Evolutionary conservation across 2,888 invertebrate species (phyloP).

Genomic region (Alsophila aescularia): DNA sequence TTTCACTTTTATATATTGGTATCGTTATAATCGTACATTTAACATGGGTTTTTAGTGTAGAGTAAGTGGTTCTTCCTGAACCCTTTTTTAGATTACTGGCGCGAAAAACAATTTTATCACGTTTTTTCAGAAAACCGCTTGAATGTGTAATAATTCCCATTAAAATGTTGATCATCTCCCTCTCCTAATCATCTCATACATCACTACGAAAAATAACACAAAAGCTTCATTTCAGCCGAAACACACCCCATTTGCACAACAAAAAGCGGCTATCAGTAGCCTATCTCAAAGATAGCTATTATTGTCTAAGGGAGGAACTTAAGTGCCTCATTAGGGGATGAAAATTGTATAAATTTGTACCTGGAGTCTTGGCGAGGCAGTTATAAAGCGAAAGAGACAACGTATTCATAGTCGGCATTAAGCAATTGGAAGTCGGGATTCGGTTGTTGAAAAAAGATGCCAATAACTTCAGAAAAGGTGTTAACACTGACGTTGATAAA

Average conservation of each 20-base stretch:
- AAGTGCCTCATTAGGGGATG: constrained; percentile 31
- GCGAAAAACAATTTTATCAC: no score
- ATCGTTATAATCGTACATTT: no score
- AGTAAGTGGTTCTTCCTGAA: no score
- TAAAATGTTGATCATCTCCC: neutral
- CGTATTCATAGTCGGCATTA: neutral
- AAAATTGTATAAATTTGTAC: constrained; percentile 29
- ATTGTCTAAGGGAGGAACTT: constrained; percentile 27
- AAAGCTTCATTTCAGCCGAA: constrained; percentile 1
- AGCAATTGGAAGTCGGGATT: no score
- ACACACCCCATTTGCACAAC: constrained; percentile 14
- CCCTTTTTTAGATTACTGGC: no score
- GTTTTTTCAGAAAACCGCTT: no score
- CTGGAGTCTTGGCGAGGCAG: neutral
- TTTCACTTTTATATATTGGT: no score
- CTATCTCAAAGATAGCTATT: constrained; percentile 23
- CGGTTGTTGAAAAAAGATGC: no score
- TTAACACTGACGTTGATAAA: no score
- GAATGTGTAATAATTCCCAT: neutral
- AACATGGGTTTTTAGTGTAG: no score
- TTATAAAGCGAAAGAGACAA: neutral
- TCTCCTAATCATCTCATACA: neutral
- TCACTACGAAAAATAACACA: constrained; percentile 5
- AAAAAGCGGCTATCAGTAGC: constrained; percentile 25
- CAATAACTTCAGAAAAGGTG: no score